These are phyloP conservation scores for Tenthredo notha DNA, from an alignment of 2,888 invertebrate genomes.

Conservation along the genomic window DNA sequence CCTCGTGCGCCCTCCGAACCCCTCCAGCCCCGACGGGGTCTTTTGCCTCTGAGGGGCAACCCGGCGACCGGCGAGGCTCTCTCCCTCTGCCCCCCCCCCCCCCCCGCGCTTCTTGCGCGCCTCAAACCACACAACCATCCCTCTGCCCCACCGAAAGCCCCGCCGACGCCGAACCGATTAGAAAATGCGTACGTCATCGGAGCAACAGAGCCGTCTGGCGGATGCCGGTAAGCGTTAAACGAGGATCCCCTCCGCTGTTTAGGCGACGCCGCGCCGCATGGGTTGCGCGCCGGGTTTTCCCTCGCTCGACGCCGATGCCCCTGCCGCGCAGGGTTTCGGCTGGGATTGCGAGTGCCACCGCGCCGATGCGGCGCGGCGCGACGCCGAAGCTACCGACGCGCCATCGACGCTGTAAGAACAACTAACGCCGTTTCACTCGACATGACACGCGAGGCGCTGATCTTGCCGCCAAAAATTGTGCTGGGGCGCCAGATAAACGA, in stretches of 20 bases:
- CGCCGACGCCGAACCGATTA: slow-evolving; percentile 56
- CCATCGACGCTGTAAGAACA: slow-evolving; percentile 1
- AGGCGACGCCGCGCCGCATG: slow-evolving; percentile 45
- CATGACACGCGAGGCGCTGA: slow-evolving; percentile 37
- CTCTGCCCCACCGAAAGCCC: slow-evolving; percentile 43
- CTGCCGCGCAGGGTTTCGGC: not conserved
- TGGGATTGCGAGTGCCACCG: not conserved
- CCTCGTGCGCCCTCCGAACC: slow-evolving; percentile 62
- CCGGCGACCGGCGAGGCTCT: slow-evolving; percentile 49
- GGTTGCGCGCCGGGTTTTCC: slow-evolving; percentile 41
- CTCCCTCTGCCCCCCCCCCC: slow-evolving; percentile 36
- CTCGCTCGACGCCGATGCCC: slow-evolving; percentile 48
- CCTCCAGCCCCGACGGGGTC: slow-evolving; percentile 61
- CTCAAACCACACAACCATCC: slow-evolving; percentile 29
- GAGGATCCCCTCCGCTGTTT: slow-evolving; percentile 49
- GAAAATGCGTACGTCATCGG: slow-evolving; percentile 66
- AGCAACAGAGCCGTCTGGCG: slow-evolving; percentile 69
- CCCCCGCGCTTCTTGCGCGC: slow-evolving; percentile 53
- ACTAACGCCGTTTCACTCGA: slow-evolving; percentile 20
- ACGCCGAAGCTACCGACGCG: slow-evolving; percentile 26
- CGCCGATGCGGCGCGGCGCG: slow-evolving; percentile 21
- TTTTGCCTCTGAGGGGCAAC: slow-evolving; percentile 56
- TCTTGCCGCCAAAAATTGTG: slow-evolving; percentile 39
- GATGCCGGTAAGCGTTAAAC: slow-evolving; percentile 66
- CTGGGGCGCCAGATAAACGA: not conserved